phyloP scores from a whole-genome alignment of 2,113 vertebrate species.

The Saccopteryx bilineata region DNA sequence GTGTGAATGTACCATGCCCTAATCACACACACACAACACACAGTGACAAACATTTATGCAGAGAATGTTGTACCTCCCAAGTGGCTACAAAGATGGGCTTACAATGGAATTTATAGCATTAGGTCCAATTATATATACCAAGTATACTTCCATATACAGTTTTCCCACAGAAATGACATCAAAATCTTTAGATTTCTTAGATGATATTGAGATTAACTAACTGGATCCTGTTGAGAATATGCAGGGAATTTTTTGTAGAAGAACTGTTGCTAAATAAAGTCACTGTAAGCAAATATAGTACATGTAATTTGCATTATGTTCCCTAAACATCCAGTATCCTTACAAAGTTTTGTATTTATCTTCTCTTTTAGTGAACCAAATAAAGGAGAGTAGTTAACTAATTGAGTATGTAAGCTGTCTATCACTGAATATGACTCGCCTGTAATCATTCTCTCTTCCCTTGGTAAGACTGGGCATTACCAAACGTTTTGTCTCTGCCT shows the following conservation, averaged over 20 bases:
- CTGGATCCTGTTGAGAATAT: not conserved
- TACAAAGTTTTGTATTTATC: slow-evolving; percentile 52
- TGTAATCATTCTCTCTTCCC: slow-evolving; percentile 43
- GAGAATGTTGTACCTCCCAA: not conserved
- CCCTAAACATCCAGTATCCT: slow-evolving; percentile 38
- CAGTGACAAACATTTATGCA: not conserved
- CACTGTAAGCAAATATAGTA: not conserved
- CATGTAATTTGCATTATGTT: slow-evolving; percentile 21
- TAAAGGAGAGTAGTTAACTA: slow-evolving; percentile 57
- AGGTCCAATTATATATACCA: not conserved
- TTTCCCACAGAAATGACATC: not conserved
- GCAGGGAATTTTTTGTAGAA: not conserved
- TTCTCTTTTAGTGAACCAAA: slow-evolving; percentile 45
- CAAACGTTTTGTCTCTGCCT: slow-evolving; percentile 54
- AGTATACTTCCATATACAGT: not conserved
- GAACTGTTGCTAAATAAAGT: not conserved
- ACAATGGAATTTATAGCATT: not conserved
- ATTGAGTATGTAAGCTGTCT: slow-evolving; percentile 46
- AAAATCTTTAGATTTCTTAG: not conserved
- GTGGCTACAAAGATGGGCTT: not conserved
- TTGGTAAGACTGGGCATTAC: slow-evolving; percentile 3
- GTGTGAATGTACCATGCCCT: not conserved
- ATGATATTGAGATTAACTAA: not conserved
- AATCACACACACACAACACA: not conserved
- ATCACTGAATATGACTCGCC: slow-evolving; percentile 49